Evolutionary conservation across 1,140 invertebrate genomes (phyloP), one percentile per base, ranked within the genome.

Genomic region (Bathynomus jamesi): DNA sequence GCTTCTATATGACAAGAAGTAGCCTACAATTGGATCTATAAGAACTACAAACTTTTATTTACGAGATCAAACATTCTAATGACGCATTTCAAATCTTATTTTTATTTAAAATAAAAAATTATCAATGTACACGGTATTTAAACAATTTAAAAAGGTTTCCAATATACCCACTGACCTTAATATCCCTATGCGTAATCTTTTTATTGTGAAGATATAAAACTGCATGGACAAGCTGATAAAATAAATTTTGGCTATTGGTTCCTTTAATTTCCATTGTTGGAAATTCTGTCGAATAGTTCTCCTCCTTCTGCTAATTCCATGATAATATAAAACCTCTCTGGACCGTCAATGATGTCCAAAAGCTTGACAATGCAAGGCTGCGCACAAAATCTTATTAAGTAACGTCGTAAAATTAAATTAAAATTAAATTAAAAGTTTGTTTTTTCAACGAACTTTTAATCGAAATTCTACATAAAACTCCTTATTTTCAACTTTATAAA

Each of bases 251-350:
- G 89, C 86, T 32, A 86, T 84, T 3, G 80, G 78, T 81, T 95
- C 93, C 0, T 84, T 79, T 24, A 95, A 53, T 83, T 82, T 40
- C 83, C 84, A 10, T 85, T 82, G 32, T 84, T 86, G 40, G 86
- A 82, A 29, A 93, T 87, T 65, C 87, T 83, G 72, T 92, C 88
- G 79, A 91, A 90, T 31, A 96, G 80, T 82, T 95, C 92, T 1
- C 93, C 93, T n/a, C 93, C 93, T 79, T 91, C 88, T 87, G 95
- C 92, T 80, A 93, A 84, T 81, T 95, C 93, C 64, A 96, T 81
- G 13, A 95, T 83, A 75, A 96, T 91, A 78, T 87, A 95, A 4
- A 94, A 86, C 4, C 87, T 86, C 3, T 88, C 85, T 0, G 83
- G 82, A 0, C 87, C 88, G 73, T 95, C 90, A 71, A 91, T 85